These are phyloP conservation scores for Hippoglossus hippoglossus DNA, from an alignment of 2,797 vertebrate species.

Conservation along the genomic window DNA sequence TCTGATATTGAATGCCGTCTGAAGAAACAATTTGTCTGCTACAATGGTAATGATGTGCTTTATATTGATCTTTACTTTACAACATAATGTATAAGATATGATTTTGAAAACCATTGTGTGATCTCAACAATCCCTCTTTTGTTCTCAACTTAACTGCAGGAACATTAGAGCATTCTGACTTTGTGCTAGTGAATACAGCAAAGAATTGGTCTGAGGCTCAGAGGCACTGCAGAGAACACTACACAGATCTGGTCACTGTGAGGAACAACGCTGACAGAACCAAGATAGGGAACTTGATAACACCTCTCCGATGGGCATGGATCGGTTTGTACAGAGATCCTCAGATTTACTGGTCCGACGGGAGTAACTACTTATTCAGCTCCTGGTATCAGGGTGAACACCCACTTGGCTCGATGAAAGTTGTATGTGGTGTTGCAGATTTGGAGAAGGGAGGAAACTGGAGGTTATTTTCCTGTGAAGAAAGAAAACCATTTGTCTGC, in stretches of 20 bases:
- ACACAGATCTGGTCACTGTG: neutral
- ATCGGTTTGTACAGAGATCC: neutral
- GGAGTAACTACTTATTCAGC: neutral
- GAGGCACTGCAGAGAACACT: neutral
- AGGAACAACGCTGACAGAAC: no score
- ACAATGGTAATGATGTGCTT: neutral
- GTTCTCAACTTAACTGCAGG: neutral
- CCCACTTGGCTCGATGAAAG: no score
- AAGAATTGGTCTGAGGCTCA: no score
- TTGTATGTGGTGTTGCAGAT: neutral
- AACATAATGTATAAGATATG: neutral
- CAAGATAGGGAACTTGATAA: no score
- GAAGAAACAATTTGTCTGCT: no score
- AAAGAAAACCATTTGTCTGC: neutral
- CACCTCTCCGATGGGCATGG: neutral
- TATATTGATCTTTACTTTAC: neutral
- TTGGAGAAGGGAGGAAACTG: neutral
- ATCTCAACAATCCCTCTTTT: neutral
- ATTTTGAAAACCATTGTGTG: neutral
- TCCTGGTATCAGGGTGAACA: neutral
- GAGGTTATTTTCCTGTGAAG: neutral
- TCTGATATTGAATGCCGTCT: no score
- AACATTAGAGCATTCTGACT: neutral
- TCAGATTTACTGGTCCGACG: neutral
- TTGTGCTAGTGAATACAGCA: no score